Conservation (phyloP, 1,140 invertebrate species). For the Scaptomyza hsui region DNA sequence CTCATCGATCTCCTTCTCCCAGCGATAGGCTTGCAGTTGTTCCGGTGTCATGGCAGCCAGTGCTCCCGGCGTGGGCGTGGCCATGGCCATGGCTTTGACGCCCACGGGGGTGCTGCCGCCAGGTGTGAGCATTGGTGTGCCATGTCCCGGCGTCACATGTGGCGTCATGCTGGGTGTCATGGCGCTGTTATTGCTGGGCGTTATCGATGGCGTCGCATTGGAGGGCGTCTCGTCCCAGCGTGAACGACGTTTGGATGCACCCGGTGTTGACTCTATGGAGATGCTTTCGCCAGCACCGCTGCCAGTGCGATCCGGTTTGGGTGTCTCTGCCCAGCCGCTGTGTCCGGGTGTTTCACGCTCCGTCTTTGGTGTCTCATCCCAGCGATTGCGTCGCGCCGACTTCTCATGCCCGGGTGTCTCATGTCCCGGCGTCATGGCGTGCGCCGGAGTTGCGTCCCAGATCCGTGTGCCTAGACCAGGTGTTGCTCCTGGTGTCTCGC, state of each 20-base stretch:
- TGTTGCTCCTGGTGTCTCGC: slow-evolving; percentile 96
- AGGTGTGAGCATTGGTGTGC: slow-evolving; percentile 87
- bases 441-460: slow-evolving; percentile 97
- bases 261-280: slow-evolving; percentile 96
- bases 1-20: slow-evolving; percentile 99
- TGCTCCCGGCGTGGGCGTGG: slow-evolving; percentile 98
- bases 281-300: slow-evolving; percentile 89
- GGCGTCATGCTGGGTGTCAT: slow-evolving; percentile 89
- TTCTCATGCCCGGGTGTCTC: slow-evolving; percentile 95
- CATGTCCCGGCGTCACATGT: slow-evolving; percentile 86
- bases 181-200: slow-evolving; percentile 86
- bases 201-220: slow-evolving; percentile 87
- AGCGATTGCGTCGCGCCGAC: slow-evolving; percentile 95
- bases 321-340: slow-evolving; percentile 99
- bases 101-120: slow-evolving; percentile 95
- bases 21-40: slow-evolving; percentile 98
- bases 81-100: slow-evolving; percentile 98
- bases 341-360: slow-evolving; percentile 98
- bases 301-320: slow-evolving; percentile 93
- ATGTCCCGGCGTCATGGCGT: slow-evolving; percentile 94
- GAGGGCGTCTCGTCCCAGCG: slow-evolving; percentile 99
- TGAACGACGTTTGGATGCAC: slow-evolving; percentile 95
- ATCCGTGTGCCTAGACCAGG: slow-evolving; percentile 93
- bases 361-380: slow-evolving; percentile 99
- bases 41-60: slow-evolving; percentile 99